These are phyloP conservation scores for Campoletis raptor DNA, from an alignment of 2,888 invertebrate genomes.

Conservation along the genomic window DNA sequence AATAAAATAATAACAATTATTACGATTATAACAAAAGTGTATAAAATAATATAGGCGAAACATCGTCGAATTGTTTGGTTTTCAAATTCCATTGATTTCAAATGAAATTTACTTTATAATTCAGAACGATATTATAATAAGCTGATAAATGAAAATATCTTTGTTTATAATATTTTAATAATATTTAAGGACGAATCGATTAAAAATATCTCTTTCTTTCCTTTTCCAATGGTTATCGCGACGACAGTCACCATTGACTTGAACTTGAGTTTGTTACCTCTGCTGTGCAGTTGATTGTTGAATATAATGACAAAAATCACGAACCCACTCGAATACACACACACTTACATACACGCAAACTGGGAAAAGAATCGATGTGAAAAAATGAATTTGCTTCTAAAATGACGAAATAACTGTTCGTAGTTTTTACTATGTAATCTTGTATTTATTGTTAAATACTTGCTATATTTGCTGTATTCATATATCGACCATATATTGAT, in stretches of 20 bases:
- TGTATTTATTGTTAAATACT: not conserved
- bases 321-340: constrained; percentile 2
- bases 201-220: constrained; percentile 10
- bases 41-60: constrained; percentile 39
- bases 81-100: not conserved
- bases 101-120: not conserved
- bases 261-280: constrained; percentile 70
- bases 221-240: constrained; percentile 24
- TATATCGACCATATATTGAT: not conserved
- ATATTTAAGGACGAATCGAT: constrained; percentile 19
- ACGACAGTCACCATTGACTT: constrained; percentile 49
- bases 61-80: constrained; percentile 45
- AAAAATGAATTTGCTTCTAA: not conserved
- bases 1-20: constrained; percentile 54
- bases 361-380: not conserved
- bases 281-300: constrained; percentile 73
- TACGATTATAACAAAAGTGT: constrained; percentile 34
- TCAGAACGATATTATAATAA: not conserved
- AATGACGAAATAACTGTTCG: not conserved
- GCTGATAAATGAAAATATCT: constrained; percentile 6
- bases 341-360: constrained; percentile 11
- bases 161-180: constrained; percentile 46
- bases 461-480: not conserved
- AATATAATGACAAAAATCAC: constrained; percentile 47
- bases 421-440: not conserved